phyloP scores from a whole-genome alignment of 2,113 vertebrate genomes.

The Nothocercus julius region DNA sequence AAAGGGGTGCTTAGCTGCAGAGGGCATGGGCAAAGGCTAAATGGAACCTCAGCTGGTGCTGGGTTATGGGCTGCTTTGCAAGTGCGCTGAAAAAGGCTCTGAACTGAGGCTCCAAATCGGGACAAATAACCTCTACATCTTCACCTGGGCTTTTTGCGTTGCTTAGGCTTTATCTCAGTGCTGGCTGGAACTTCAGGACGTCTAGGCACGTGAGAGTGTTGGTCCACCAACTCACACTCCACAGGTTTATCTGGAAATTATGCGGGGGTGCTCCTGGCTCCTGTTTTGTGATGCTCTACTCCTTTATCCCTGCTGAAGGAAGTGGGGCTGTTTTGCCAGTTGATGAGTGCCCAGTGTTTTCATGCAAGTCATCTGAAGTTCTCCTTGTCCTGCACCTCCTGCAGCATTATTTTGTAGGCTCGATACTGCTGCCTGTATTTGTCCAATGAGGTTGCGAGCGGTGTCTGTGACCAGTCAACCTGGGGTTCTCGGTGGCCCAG shows the following conservation, averaged over 20 bases:
- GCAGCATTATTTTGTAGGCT: rapidly evolving
- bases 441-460: neutral
- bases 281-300: neutral
- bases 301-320: neutral
- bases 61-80: neutral
- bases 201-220: neutral
- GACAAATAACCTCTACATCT: neutral
- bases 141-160: neutral
- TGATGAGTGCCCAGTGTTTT: neutral
- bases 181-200: neutral
- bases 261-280: neutral
- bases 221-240: neutral
- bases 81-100: neutral
- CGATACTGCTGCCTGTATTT: neutral
- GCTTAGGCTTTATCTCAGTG: neutral
- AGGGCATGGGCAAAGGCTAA: neutral
- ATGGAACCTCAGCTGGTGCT: neutral
- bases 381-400: neutral
- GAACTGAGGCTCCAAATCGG: neutral
- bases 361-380: neutral
- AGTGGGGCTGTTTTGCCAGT: neutral
- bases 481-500: neutral
- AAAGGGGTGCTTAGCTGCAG: rapidly evolving
- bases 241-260: neutral
- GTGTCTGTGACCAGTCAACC: neutral